Evolutionary conservation across 2,888 invertebrate species (phyloP).

Genomic region (Luperina nickerlii): DNA sequence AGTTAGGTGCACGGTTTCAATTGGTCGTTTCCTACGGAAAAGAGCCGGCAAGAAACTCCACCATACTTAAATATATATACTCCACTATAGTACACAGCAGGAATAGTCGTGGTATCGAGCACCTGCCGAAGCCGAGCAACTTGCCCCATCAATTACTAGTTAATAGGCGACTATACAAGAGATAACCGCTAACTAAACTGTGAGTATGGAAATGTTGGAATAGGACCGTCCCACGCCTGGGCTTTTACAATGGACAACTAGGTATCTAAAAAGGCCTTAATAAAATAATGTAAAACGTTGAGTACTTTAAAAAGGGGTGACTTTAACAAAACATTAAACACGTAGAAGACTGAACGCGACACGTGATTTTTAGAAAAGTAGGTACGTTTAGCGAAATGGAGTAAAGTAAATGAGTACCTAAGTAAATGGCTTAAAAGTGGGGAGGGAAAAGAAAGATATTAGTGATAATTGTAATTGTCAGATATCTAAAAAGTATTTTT

Average conservation of each 20-base stretch:
- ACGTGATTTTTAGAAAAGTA: not conserved
- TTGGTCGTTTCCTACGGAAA: too few relatives aligned
- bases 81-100: not conserved
- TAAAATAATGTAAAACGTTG: not conserved
- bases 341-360: too few relatives aligned
- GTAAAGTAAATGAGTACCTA: not conserved
- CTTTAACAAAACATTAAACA: not conserved
- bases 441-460: not conserved
- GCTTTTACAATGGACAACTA: not conserved
- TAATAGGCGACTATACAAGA: conserved; percentile 36
- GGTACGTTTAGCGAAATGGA: not conserved
- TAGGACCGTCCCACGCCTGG: not conserved
- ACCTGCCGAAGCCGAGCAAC: conserved; percentile 32
- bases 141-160: conserved; percentile 49
- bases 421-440: not conserved
- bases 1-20: too few relatives aligned
- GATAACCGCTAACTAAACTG: conserved; percentile 26
- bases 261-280: not conserved
- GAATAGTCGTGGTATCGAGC: conserved; percentile 20
- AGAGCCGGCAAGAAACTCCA: too few relatives aligned
- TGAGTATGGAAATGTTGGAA: not conserved
- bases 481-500: not conserved
- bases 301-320: too few relatives aligned
- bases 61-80: too few relatives aligned
- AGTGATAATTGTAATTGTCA: conserved; percentile 1